Percentiles rank a stretch among this genome's conserved stretches.
Evolutionary conservation across 1,140 invertebrate species (phyloP).

Genomic region (Stenopsyche tienmushanensis): DNA sequence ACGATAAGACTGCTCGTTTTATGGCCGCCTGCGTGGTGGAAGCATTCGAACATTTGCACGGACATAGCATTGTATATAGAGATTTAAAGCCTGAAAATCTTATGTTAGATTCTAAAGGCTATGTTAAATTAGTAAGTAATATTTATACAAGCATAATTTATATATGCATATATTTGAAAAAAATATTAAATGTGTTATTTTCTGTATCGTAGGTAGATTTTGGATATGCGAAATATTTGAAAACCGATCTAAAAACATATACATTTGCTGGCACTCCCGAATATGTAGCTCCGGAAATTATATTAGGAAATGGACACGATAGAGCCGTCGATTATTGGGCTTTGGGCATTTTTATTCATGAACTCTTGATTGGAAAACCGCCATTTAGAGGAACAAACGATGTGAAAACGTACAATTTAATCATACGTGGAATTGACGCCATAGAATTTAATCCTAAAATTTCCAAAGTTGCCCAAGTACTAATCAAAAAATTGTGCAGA

Average conservation of each 20-base stretch:
- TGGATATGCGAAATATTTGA: slow-evolving; percentile 93
- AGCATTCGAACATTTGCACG: slow-evolving; percentile 88
- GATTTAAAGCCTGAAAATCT: slow-evolving; percentile 96
- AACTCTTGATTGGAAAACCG: slow-evolving; percentile 89
- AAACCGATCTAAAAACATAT: slow-evolving; percentile 82
- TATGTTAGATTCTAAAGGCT: slow-evolving; percentile 82
- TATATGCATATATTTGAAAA: neutral
- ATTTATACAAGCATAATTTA: neutral
- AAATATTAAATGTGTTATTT: slow-evolving; percentile 2
- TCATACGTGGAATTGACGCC: slow-evolving; percentile 89
- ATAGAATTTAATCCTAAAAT: slow-evolving; percentile 82
- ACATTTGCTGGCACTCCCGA: slow-evolving; percentile 97
- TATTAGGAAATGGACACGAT: slow-evolving; percentile 92
- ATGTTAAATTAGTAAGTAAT: slow-evolving; percentile 80
- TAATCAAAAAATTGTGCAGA: slow-evolving; percentile 87
- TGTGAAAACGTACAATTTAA: slow-evolving; percentile 97
- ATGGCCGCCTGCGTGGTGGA: slow-evolving; percentile 90
- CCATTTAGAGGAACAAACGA: slow-evolving; percentile 89
- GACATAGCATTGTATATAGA: slow-evolving; percentile 84
- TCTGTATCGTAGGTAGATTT: slow-evolving; percentile 79
- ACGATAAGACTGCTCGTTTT: slow-evolving; percentile 83
- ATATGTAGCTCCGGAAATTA: slow-evolving; percentile 92
- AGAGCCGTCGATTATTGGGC: slow-evolving; percentile 95
- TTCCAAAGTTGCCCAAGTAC: slow-evolving; percentile 72
- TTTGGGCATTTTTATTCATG: slow-evolving; percentile 88